phyloP scores from a whole-genome alignment of 1,140 invertebrate genomes.

The Pseudomyrmex sp. region DNA sequence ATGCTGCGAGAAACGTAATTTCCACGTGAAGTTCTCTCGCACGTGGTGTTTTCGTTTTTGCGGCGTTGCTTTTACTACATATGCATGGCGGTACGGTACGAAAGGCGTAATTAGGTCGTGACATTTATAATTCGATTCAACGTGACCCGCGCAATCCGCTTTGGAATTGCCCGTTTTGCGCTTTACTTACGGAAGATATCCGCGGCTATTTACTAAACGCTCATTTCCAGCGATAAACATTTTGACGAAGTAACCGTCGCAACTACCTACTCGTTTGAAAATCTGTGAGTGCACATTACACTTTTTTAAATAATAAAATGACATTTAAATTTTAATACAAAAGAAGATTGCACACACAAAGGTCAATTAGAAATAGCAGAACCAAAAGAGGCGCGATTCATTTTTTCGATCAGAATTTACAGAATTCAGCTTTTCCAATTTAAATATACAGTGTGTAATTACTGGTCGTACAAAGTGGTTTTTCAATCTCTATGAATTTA shows the following conservation, averaged over 20 bases:
- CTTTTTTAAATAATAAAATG: too few relatives aligned
- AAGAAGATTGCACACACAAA: too few relatives aligned
- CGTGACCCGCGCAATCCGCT: slow-evolving; percentile 45
- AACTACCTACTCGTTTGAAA: not conserved
- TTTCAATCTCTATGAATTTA: too few relatives aligned
- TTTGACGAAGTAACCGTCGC: slow-evolving; percentile 21
- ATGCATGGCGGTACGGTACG: slow-evolving; percentile 53
- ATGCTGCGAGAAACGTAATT: slow-evolving; percentile 57
- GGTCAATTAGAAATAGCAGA: too few relatives aligned
- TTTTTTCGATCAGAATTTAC: too few relatives aligned
- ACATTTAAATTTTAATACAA: too few relatives aligned
- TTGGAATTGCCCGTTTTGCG: slow-evolving; percentile 51
- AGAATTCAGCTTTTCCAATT: too few relatives aligned
- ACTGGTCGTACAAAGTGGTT: too few relatives aligned
- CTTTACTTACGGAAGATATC: slow-evolving; percentile 42
- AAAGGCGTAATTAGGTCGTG: slow-evolving; percentile 60
- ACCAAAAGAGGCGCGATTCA: too few relatives aligned
- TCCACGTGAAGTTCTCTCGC: slow-evolving; percentile 35
- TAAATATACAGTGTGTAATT: too few relatives aligned
- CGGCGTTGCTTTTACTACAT: slow-evolving; percentile 45
- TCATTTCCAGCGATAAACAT: slow-evolving; percentile 32
- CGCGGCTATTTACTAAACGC: slow-evolving; percentile 37
- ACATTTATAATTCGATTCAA: slow-evolving; percentile 59
- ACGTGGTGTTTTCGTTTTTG: slow-evolving; percentile 57
- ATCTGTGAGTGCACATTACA: not conserved